phyloP scores from a whole-genome alignment of 2,888 invertebrate species.

The Idaea straminata region DNA sequence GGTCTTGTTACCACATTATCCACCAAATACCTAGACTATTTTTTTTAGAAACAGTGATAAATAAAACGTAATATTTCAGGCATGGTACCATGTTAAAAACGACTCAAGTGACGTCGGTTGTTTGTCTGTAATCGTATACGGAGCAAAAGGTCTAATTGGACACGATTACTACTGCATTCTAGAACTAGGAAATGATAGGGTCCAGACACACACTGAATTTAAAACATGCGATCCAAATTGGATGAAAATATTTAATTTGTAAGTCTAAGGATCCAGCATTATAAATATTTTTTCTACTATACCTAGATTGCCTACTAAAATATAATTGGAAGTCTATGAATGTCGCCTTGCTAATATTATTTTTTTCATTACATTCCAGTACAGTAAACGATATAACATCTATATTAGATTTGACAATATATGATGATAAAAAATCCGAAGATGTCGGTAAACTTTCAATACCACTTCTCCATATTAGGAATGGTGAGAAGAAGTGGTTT shows the following conservation, averaged over 20 bases:
- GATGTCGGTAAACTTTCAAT: slow-evolving; percentile 94
- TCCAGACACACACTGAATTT: slow-evolving; percentile 97
- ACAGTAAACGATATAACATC: slow-evolving; percentile 95
- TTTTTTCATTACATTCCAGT: slow-evolving; percentile 61
- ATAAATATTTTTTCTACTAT: too few species aligned
- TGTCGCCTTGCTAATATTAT: background rate
- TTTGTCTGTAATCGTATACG: slow-evolving; percentile 93
- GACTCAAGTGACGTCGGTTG: slow-evolving; percentile 88
- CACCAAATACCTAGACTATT: background rate
- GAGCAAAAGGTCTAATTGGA: slow-evolving; percentile 88
- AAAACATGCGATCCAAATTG: slow-evolving; percentile 96
- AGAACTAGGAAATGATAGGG: slow-evolving; percentile 93
- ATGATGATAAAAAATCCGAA: slow-evolving; percentile 97
- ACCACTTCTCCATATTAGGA: slow-evolving; percentile 90
- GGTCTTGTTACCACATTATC: background rate
- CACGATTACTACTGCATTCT: slow-evolving; percentile 97
- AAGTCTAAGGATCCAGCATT: slow-evolving; percentile 57
- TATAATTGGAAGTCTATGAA: background rate
- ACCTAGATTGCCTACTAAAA: background rate
- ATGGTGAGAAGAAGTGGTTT: slow-evolving; percentile 95
- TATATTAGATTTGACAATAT: slow-evolving; percentile 93
- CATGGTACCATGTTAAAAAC: slow-evolving; percentile 65
- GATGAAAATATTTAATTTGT: slow-evolving; percentile 99
- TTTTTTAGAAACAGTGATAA: slow-evolving; percentile 13
- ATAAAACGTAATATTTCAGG: slow-evolving; percentile 36